phyloP scores from a whole-genome alignment of 2,888 invertebrate species.

The Pterostichus madidus region DNA sequence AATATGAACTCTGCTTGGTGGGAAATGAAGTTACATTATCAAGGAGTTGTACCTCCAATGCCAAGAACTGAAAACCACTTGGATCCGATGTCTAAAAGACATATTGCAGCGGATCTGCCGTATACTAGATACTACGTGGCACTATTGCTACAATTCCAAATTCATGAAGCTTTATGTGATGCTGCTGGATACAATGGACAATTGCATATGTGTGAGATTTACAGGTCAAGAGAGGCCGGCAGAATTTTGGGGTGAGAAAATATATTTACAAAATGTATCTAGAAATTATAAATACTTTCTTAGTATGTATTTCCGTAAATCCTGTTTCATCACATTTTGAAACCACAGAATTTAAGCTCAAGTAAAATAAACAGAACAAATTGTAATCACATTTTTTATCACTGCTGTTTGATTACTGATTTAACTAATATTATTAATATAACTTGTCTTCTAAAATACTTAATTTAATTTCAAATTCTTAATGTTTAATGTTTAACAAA shows the following conservation, averaged over 20 bases:
- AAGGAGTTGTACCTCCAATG: slow-evolving; percentile 87
- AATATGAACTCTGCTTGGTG: slow-evolving; percentile 88
- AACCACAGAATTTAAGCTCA: too few relatives aligned
- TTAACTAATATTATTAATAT: too few relatives aligned
- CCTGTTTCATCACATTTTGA: too few relatives aligned
- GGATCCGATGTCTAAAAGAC: slow-evolving; percentile 91
- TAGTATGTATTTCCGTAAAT: too few relatives aligned
- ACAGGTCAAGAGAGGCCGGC: slow-evolving; percentile 89
- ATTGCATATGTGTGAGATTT: slow-evolving; percentile 90
- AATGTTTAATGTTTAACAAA: too few relatives aligned
- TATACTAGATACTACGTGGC: slow-evolving; percentile 90
- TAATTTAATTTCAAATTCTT: too few relatives aligned
- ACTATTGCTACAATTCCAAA: slow-evolving; percentile 90
- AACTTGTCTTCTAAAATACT: too few relatives aligned
- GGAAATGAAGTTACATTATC: slow-evolving; percentile 85
- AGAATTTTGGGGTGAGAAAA: slow-evolving; percentile 83
- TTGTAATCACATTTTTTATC: too few relatives aligned
- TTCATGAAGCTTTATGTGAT: slow-evolving; percentile 87
- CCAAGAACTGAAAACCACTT: slow-evolving; percentile 86
- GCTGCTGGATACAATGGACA: slow-evolving; percentile 86
- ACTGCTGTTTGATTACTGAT: too few relatives aligned
- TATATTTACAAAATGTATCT: not conserved
- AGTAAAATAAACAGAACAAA: too few relatives aligned
- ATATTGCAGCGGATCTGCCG: slow-evolving; percentile 87
- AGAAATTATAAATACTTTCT: too few relatives aligned